Evolutionary conservation across 2,797 vertebrate species (phyloP).

Genomic region (Urosaurus nigricauda): DNA sequence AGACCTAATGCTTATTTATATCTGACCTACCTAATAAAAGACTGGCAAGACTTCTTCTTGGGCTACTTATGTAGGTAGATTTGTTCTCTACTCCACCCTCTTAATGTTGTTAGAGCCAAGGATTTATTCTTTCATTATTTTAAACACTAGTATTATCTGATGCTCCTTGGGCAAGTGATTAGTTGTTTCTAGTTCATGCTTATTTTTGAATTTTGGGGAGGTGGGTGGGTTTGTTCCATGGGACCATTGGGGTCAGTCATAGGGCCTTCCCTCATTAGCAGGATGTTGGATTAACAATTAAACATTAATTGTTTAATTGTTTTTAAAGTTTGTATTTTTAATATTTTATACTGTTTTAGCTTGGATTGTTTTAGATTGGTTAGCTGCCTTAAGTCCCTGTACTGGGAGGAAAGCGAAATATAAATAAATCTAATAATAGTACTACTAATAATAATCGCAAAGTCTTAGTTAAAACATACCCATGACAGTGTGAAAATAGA

Average conservation of each 20-base stretch:
- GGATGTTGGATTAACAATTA: neutral
- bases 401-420: too few relatives aligned
- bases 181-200: neutral
- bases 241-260: neutral
- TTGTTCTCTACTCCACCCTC: constrained; percentile 13
- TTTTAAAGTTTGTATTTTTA: too few relatives aligned
- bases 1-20: neutral
- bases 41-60: neutral
- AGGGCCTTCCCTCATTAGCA: neutral
- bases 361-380: too few relatives aligned
- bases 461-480: neutral
- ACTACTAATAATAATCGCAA: too few relatives aligned
- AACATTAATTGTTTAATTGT: too few relatives aligned
- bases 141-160: neutral
- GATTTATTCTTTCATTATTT: neutral
- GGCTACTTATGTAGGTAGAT: neutral
- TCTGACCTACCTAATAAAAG: neutral
- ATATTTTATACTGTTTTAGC: too few relatives aligned
- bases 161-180: neutral
- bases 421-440: too few relatives aligned
- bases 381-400: too few relatives aligned
- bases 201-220: neutral
- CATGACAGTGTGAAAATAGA: neutral
- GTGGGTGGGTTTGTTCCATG: neutral
- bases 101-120: neutral